These are phyloP conservation scores for Amphipoea lucens DNA, from an alignment of 2,888 invertebrate species.

Conservation along the genomic window DNA sequence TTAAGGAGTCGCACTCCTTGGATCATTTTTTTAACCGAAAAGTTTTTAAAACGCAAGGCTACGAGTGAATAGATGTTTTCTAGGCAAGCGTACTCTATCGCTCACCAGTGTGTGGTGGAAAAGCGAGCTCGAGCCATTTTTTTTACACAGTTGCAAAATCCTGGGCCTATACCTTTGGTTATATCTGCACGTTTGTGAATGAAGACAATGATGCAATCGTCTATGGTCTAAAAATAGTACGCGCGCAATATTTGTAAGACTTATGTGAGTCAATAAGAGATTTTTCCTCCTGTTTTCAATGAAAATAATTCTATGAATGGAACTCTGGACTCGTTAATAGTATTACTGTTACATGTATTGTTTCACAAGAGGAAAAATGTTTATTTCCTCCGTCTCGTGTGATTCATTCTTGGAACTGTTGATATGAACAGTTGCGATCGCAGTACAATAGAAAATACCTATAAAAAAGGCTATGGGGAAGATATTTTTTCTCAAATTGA, in stretches of 20 bases:
- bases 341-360: neutral
- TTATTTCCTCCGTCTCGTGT: neutral
- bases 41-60: neutral
- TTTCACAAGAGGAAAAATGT: constrained; percentile 35
- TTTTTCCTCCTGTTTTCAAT: constrained; percentile 35
- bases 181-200: neutral
- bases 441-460: neutral
- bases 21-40: neutral
- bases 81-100: neutral
- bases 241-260: constrained; percentile 4
- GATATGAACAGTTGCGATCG: neutral
- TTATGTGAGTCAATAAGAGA: constrained; percentile 9
- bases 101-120: too few species aligned
- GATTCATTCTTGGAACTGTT: neutral
- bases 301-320: constrained; percentile 21
- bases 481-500: neutral
- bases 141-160: neutral
- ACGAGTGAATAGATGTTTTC: neutral
- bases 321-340: neutral
- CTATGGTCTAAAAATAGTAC: constrained; percentile 30
- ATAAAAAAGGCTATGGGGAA: neutral
- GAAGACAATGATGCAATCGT: constrained; percentile 30
- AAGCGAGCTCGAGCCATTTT: neutral
- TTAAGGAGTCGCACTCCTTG: too few species aligned
- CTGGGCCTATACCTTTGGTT: too few species aligned